Percentiles rank a stretch among this genome's conserved stretches.
phyloP scores from a whole-genome alignment of 1,140 invertebrate species.

The Heliconius hermathena region DNA sequence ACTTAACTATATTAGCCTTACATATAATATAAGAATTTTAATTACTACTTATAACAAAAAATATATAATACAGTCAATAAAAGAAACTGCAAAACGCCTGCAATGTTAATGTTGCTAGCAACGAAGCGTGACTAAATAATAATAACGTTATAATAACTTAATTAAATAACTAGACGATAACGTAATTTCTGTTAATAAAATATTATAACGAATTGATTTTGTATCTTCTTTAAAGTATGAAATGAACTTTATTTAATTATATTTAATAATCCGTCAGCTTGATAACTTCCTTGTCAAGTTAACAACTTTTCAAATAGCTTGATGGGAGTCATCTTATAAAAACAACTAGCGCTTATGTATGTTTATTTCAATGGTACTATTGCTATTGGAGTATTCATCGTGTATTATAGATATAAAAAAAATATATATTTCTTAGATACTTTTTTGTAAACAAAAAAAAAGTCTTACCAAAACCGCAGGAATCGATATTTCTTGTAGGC shows the following conservation, averaged over 20 bases:
- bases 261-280: background rate
- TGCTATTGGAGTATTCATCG: background rate
- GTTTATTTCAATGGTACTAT: background rate
- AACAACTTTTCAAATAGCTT: background rate
- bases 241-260: background rate
- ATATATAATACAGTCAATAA: background rate
- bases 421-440: background rate
- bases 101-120: background rate
- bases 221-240: background rate
- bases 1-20: too few species aligned
- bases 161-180: background rate
- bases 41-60: too few species aligned
- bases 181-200: background rate
- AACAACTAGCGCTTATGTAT: background rate
- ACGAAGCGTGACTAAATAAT: conserved; percentile 7
- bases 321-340: background rate
- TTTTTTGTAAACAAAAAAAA: background rate
- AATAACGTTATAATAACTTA: background rate
- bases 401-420: background rate
- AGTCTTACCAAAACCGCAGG: conserved; percentile 85
- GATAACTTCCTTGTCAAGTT: conserved; percentile 9
- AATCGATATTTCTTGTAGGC: conserved; percentile 84
- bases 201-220: conserved; percentile 6
- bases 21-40: too few species aligned
- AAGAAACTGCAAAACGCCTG: background rate